Percentiles rank a stretch among this genome's conserved stretches.
Conservation (phyloP, 2,888 invertebrate species). For the Hydraecia micacea region DNA sequence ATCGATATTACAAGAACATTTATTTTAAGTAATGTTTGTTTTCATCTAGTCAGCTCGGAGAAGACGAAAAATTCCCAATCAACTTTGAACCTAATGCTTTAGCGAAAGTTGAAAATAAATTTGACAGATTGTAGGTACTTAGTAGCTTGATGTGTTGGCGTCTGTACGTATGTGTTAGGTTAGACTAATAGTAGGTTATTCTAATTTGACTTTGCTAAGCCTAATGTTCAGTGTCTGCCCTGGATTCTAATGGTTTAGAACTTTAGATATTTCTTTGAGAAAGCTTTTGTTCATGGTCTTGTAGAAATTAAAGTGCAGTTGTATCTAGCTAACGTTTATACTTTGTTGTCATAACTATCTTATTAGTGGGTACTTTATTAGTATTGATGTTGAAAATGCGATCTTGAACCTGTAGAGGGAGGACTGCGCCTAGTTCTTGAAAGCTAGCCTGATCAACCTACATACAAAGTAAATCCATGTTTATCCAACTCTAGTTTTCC, state of each 20-base stretch:
- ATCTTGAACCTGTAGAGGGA: not conserved
- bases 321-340: not conserved
- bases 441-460: not conserved
- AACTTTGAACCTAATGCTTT: too few relatives aligned
- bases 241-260: not conserved
- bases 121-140: too few relatives aligned
- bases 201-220: not conserved
- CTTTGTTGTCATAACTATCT: not conserved
- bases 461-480: not conserved
- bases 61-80: too few relatives aligned
- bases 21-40: too few relatives aligned
- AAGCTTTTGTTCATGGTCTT: not conserved
- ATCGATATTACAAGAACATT: too few relatives aligned
- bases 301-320: not conserved
- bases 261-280: not conserved
- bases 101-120: too few relatives aligned
- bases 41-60: too few relatives aligned
- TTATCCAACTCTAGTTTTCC: not conserved
- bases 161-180: not conserved
- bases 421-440: not conserved
- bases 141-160: too few relatives aligned
- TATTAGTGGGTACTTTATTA: not conserved
- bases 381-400: not conserved
- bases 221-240: not conserved
- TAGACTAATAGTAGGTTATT: not conserved